Base-by-base conservation (phyloP, 2,113 vertebrate genomes). In the Hippocampus barbouri region DNA sequence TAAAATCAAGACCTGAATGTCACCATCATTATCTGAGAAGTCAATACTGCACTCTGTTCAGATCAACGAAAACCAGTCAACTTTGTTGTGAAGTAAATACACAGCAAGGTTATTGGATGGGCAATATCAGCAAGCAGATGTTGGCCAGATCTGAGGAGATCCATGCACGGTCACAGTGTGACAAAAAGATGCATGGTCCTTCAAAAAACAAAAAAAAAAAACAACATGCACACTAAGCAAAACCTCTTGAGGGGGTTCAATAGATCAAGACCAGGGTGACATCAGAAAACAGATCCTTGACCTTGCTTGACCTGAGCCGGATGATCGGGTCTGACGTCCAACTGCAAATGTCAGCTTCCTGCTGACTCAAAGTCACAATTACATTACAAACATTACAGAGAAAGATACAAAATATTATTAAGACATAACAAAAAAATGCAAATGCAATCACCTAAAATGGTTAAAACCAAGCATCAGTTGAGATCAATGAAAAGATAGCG, bases 141-240 rank as follows among this genome's bases (percentile, higher is more conserved):
- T 27, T 4, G 73, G 53, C 54, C 63, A 23, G 70, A 54, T 53
- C 67, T 80, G 76, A 64, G 63, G 73, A 73, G 76, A 70, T 64
- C 62, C 65, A 60, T 1, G 69, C 67, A 23, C 51, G 20, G 38
- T 72, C 66, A 49, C 41, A 0, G n/a, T 73, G 57, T 66, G 34
- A 45, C 51, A 71, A 69, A 38, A 56, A 74, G 83, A 80, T 30
- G 60, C 79, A 77, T 30, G 79, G 56, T 5, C 64, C 67, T 70
- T 69, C 69, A 79, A 65, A 67, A 70, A 78, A 76, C 45, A 81
- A 38, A 34, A 4, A 34, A 30, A 3, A 34, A 34, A 3, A 38
- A 38, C 34, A 38, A 82, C 51, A 63, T 45, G 83, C 76, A 38
- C 3, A 60, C 79, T 85, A 76, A 84, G 83, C 81, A 81, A 71